phyloP scores from a whole-genome alignment of 2,113 vertebrate genomes.

The Scolopax mira region DNA sequence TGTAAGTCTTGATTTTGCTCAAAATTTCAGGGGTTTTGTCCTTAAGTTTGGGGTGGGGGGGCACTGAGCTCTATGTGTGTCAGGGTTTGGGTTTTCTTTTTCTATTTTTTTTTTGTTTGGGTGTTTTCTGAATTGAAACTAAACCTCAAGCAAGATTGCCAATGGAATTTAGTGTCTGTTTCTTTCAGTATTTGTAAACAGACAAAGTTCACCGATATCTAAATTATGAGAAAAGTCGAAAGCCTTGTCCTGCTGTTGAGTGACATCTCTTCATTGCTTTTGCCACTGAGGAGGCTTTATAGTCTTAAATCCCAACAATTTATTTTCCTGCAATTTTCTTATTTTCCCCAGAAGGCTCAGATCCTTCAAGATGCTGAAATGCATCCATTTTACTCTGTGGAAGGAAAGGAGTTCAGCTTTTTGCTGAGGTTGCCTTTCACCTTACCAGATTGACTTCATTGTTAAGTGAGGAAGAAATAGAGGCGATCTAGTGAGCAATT shows the following conservation, averaged over 20 bases:
- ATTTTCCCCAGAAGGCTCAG: background rate
- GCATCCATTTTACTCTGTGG: background rate
- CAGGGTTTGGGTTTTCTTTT: background rate
- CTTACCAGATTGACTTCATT: background rate
- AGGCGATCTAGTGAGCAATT: background rate
- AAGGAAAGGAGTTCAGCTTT: background rate
- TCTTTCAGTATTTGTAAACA: constrained; percentile 63
- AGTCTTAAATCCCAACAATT: constrained; percentile 7
- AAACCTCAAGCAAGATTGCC: background rate
- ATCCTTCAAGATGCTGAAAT: background rate
- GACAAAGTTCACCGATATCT: constrained; percentile 38
- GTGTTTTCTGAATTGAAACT: background rate
- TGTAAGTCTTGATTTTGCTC: background rate
- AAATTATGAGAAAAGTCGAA: constrained; percentile 48
- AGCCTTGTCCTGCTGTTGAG: constrained; percentile 17
- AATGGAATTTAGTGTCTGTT: constrained; percentile 45
- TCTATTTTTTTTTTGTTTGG: accelerated
- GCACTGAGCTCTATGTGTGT: background rate
- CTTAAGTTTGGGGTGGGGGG: accelerated
- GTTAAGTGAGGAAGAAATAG: background rate
- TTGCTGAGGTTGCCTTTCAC: background rate
- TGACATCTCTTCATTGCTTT: constrained; percentile 51
- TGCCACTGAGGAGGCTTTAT: background rate
- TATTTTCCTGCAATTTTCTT: constrained; percentile 28
- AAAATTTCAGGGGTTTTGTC: background rate